A percentile compares a stretch with the other conserved stretches of the same genome.
Evolutionary conservation across 2,797 vertebrate species (phyloP).

Genomic region (Pyrocephalus nanus): DNA sequence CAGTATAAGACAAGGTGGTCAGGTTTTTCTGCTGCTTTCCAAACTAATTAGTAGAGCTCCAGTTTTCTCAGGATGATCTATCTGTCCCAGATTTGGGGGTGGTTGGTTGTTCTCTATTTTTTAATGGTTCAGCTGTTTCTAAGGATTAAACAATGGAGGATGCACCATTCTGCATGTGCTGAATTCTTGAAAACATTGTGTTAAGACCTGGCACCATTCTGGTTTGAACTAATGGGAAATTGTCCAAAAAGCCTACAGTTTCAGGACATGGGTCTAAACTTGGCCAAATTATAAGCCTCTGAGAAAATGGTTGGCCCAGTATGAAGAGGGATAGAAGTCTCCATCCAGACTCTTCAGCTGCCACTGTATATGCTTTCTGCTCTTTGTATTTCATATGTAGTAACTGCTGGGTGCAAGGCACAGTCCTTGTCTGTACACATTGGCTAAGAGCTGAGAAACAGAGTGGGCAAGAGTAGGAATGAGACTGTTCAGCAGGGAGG

Average conservation of each 20-base stretch:
- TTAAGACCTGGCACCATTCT: neutral
- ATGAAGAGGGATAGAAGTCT: neutral
- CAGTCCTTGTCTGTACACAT: neutral
- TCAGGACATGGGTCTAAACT: neutral
- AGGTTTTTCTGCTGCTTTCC: neutral
- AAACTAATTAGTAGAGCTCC: neutral
- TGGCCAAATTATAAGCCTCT: neutral
- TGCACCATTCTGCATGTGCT: neutral
- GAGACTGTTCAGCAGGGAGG: neutral
- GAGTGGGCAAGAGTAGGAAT: neutral
- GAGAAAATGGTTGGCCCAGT: neutral
- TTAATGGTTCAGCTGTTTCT: neutral
- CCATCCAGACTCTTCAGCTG: neutral
- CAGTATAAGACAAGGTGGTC: neutral
- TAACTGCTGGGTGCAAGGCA: neutral
- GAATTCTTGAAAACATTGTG: neutral
- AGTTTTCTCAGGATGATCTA: neutral
- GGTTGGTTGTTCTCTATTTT: neutral
- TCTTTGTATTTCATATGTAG: neutral
- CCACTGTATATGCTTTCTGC: neutral
- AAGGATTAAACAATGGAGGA: neutral
- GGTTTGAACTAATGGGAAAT: neutral
- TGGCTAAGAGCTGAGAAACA: slow-evolving; percentile 4
- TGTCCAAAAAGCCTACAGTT: neutral
- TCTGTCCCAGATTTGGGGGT: neutral